Base-by-base conservation (phyloP, 2,797 vertebrate genomes). In the Anas capensis region DNA sequence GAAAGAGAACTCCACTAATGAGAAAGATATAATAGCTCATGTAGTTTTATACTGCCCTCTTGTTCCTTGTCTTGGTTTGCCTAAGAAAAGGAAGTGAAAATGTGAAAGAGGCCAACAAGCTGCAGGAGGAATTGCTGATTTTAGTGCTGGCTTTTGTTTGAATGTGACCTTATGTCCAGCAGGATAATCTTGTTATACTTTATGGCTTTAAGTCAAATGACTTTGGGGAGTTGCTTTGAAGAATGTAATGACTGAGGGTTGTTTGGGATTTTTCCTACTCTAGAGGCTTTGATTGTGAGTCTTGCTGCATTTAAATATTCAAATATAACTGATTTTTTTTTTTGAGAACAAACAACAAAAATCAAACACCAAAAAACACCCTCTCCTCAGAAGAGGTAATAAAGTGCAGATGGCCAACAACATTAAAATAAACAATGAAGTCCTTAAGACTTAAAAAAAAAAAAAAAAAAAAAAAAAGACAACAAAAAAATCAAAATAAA, bases 51-150 rank as follows among this genome's bases (percentile, higher is more conserved):
- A 11, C 33, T 82, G 56, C 62, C 31, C 11, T 77, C 60, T 85
- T 85, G 34, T 90, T 95, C 36, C 13, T 61, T 80, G 44, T n/a
- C 21, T 77, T 88, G 62, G 66, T 88, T 86, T 60, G 14, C 4
- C 24, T 79, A 53, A 82, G 56, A 64, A 77, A 68, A 86, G 38
- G 81, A 82, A 90, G n/a, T 76, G 40, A 86, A 87, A 86, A 80
- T 38, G 19, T 40, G 34, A 72, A 86, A 57, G 42, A 18, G 1
- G 8, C 14, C n/a, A 79, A 17, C 10, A 77, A 79, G 21, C 34
- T 82, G 27, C 49, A 44, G 38, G 56, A 79, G 8, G 16, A 75
- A 54, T 85, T 64, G 48, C 24, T 89, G 29, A 38, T 68, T 92
- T 82, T 36, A 69, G 34, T 65, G 33, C 13, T 69, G 11, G 0